Evolutionary conservation across 2,888 invertebrate genomes (phyloP).

Genomic region (Sialis lutaria): DNA sequence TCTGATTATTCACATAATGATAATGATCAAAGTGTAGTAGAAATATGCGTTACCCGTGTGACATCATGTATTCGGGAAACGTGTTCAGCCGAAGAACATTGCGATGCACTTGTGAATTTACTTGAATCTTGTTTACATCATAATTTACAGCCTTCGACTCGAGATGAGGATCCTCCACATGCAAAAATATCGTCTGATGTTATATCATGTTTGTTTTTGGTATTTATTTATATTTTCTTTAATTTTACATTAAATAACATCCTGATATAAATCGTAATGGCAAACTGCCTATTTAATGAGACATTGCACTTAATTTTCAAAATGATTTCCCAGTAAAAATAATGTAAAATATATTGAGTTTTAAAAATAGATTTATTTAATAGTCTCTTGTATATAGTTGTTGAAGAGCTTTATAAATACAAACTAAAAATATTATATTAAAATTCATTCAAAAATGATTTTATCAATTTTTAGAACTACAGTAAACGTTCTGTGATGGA

Average conservation of each 20-base stretch:
- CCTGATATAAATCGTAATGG: too few species aligned
- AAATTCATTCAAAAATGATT: too few species aligned
- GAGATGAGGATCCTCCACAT: slow-evolving; percentile 85
- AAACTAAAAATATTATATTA: too few species aligned
- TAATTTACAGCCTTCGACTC: slow-evolving; percentile 60
- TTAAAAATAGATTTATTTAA: too few species aligned
- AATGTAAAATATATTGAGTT: too few species aligned
- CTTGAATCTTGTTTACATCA: slow-evolving; percentile 78
- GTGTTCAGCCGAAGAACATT: slow-evolving; percentile 70
- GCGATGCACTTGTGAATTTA: slow-evolving; percentile 63
- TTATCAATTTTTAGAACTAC: slow-evolving; percentile 36
- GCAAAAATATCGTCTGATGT: slow-evolving; percentile 93
- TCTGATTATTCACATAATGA: slow-evolving; percentile 71
- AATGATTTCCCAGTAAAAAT: too few species aligned
- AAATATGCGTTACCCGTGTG: slow-evolving; percentile 82
- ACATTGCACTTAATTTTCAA: too few species aligned
- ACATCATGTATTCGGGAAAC: slow-evolving; percentile 85
- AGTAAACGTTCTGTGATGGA: slow-evolving; percentile 59
- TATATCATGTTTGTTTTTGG: slow-evolving; percentile 86
- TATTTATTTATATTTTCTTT: slow-evolving; percentile 17
- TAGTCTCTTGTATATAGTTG: too few species aligned
- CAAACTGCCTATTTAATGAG: too few species aligned
- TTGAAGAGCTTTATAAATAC: too few species aligned
- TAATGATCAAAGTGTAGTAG: slow-evolving; percentile 87
- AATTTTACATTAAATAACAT: too few species aligned